Conservation (phyloP, 2,888 invertebrate species). For the Apodemia duryi region DNA sequence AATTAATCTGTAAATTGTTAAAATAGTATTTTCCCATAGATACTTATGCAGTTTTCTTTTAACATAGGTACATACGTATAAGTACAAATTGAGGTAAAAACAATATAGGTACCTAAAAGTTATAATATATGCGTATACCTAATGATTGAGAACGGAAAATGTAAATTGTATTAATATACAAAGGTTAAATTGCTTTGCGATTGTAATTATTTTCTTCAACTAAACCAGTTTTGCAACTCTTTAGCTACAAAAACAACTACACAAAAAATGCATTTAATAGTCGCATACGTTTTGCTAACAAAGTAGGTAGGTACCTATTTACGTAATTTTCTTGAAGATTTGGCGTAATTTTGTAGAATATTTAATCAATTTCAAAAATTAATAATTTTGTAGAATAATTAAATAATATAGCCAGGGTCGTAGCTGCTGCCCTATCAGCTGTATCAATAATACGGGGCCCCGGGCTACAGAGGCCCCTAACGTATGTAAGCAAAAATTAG, state of each 20-base stretch:
- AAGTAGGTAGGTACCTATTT: no score
- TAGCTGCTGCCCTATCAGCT: no score
- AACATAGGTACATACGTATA: no score
- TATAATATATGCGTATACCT: background rate
- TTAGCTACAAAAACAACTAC: background rate
- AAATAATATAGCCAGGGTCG: no score
- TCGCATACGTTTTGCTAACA: background rate
- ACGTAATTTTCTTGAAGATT: background rate
- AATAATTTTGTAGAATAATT: background rate
- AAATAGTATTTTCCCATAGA: background rate
- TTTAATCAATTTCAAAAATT: no score
- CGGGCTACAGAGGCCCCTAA: no score
- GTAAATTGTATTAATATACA: background rate
- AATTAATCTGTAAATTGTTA: no score
- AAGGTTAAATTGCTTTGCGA: background rate
- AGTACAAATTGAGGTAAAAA: no score
- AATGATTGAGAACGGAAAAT: background rate
- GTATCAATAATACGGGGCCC: no score
- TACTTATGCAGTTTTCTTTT: background rate
- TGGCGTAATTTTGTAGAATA: background rate
- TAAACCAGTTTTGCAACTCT: constrained; percentile 1
- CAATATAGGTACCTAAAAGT: no score
- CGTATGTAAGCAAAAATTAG: no score
- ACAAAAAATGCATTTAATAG: constrained; percentile 8
- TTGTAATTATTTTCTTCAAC: background rate